phyloP scores from a whole-genome alignment of 2,797 vertebrate genomes.

The Morelia viridis region DNA sequence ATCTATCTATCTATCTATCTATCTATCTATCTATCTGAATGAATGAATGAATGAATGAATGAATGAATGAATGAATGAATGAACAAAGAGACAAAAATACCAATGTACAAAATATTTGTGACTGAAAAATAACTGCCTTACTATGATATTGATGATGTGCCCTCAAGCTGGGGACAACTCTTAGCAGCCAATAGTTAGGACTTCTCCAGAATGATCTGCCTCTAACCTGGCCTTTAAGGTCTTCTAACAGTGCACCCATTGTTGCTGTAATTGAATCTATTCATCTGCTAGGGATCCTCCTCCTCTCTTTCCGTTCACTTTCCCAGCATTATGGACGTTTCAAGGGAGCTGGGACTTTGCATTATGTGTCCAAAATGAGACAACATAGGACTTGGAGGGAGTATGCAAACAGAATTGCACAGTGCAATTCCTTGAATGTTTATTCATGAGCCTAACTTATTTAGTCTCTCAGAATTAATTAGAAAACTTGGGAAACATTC shows the following conservation, averaged over 20 bases:
- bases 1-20: too few species aligned
- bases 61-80: background rate
- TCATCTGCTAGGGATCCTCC: background rate
- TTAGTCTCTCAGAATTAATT: background rate
- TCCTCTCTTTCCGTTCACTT: background rate
- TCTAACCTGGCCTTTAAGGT: background rate
- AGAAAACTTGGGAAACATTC: background rate
- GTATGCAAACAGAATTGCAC: background rate
- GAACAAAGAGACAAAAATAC: background rate
- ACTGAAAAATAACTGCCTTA: background rate
- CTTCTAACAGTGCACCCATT: background rate
- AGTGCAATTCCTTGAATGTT: background rate
- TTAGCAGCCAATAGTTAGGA: background rate
- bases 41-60: too few species aligned
- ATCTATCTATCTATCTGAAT: too few species aligned
- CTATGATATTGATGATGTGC: background rate
- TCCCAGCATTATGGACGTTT: background rate
- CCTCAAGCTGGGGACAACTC: background rate
- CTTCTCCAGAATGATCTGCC: background rate
- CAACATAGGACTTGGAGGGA: background rate
- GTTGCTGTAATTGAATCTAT: background rate
- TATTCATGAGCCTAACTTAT: background rate
- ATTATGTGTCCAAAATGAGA: background rate
- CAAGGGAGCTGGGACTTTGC: background rate
- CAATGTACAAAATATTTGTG: background rate